Percentiles rank a stretch among this genome's conserved stretches.
These are phyloP conservation scores for Sesamia nonagrioides DNA, from an alignment of 1,140 invertebrate genomes.

Conservation along the genomic window DNA sequence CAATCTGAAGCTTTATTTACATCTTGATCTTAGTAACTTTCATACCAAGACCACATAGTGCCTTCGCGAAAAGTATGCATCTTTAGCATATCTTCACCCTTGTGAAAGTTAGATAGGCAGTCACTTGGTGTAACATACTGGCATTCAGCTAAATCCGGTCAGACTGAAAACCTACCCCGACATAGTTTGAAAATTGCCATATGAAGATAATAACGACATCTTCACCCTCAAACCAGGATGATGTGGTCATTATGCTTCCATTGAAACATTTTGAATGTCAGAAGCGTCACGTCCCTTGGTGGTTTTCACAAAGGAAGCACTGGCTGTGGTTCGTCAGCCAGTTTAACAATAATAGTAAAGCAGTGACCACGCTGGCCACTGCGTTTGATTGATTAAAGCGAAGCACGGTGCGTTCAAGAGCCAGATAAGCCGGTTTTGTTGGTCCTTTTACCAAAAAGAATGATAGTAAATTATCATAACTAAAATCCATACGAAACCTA, in stretches of 20 bases:
- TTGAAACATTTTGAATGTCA: slow-evolving; percentile 30
- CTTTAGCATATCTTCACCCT: too few species aligned
- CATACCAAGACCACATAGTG: too few species aligned
- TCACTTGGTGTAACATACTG: too few species aligned
- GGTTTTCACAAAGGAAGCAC: slow-evolving; percentile 25
- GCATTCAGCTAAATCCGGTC: too few species aligned
- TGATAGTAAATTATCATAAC: too few species aligned
- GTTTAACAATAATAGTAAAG: slow-evolving; percentile 57
- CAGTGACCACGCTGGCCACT: slow-evolving; percentile 23
- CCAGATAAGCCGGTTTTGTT: slow-evolving; percentile 7
- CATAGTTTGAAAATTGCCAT: too few species aligned
- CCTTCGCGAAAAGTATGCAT: too few species aligned
- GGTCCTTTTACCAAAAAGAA: neutral
- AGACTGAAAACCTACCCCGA: too few species aligned
- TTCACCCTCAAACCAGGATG: neutral
- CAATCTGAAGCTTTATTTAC: neutral
- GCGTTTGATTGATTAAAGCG: slow-evolving; percentile 55
- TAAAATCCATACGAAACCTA: neutral
- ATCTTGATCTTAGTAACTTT: neutral
- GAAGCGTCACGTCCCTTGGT: slow-evolving; percentile 42
- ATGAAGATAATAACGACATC: too few species aligned
- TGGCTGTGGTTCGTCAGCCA: slow-evolving; percentile 40
- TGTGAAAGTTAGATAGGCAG: too few species aligned
- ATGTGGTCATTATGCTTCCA: slow-evolving; percentile 12
- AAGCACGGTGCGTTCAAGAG: slow-evolving; percentile 9